phyloP scores from a whole-genome alignment of 2,113 vertebrate genomes.

The Fregetta grallaria region DNA sequence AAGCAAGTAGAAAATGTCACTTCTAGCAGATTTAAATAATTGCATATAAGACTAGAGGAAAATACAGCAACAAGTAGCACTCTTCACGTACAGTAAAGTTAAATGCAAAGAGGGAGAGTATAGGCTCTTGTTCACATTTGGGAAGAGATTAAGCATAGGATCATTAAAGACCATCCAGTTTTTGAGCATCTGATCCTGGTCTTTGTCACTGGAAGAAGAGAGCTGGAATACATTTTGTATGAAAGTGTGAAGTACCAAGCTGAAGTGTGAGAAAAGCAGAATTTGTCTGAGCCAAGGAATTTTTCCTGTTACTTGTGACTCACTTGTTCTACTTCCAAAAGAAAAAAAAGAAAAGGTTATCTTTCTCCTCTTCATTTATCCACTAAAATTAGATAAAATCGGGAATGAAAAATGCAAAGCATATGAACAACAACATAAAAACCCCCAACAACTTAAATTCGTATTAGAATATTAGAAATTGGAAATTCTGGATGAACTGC shows the following conservation, averaged over 20 bases:
- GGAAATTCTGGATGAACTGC: background rate
- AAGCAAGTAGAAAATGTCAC: background rate
- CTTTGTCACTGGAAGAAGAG: background rate
- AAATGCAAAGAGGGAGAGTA: background rate
- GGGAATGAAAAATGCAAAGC: background rate
- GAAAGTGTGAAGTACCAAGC: background rate
- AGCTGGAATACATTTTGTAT: background rate
- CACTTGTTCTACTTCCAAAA: background rate
- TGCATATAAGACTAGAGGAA: background rate
- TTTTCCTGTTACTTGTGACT: background rate
- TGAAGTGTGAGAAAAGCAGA: background rate
- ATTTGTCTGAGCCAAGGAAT: background rate
- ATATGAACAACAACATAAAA: background rate
- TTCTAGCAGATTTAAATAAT: background rate
- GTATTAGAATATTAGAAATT: background rate
- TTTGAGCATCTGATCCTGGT: background rate
- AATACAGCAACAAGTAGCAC: no score
- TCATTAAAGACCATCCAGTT: background rate
- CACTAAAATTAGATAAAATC: background rate
- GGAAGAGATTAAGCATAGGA: background rate
- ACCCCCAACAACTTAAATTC: accelerated
- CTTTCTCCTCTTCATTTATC: background rate
- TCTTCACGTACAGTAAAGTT: background rate
- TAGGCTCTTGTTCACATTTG: background rate
- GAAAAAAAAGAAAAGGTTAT: background rate